Evolutionary conservation across 2,888 invertebrate species (phyloP).

Genomic region (Apodemia hepburni): DNA sequence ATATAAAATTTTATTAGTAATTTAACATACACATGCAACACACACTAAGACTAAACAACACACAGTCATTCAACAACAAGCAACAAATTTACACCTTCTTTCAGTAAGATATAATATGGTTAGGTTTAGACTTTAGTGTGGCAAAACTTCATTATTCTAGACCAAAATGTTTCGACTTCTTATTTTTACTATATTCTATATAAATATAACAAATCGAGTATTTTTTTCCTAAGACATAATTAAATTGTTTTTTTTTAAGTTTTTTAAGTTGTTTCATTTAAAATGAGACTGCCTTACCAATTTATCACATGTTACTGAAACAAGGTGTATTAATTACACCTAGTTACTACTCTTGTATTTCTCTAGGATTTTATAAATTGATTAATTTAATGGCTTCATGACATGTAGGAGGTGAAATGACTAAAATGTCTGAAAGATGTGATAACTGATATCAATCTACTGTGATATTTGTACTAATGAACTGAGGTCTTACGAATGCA

Average conservation of each 20-base stretch:
- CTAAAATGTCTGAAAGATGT: conserved; percentile 15
- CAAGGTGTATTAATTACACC: conserved; percentile 20
- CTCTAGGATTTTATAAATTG: conserved; percentile 18
- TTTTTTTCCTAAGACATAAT: too few relatives aligned
- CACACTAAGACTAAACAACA: conserved; percentile 34
- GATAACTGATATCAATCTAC: conserved; percentile 4
- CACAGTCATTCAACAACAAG: conserved; percentile 32
- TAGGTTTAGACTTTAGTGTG: too few relatives aligned
- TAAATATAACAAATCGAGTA: too few relatives aligned
- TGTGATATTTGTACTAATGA: conserved; percentile 19
- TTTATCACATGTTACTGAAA: not conserved
- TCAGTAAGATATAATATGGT: not conserved
- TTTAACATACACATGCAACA: conserved; percentile 63
- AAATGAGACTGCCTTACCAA: not conserved
- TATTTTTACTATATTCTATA: too few relatives aligned
- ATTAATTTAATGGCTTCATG: conserved; percentile 17
- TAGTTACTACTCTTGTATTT: conserved; percentile 22
- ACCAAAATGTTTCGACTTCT: too few relatives aligned
- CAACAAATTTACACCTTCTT: conserved; percentile 25
- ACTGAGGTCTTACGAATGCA: conserved; percentile 31
- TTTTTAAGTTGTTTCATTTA: not conserved
- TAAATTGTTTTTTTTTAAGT: too few relatives aligned
- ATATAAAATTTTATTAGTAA: conserved; percentile 33
- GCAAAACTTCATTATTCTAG: too few relatives aligned
- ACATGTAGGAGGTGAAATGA: conserved; percentile 14